Percentiles rank a stretch among this genome's conserved stretches.
Evolutionary conservation across 1,140 invertebrate species (phyloP).

Genomic region (Caenorhabditis briggsae): DNA sequence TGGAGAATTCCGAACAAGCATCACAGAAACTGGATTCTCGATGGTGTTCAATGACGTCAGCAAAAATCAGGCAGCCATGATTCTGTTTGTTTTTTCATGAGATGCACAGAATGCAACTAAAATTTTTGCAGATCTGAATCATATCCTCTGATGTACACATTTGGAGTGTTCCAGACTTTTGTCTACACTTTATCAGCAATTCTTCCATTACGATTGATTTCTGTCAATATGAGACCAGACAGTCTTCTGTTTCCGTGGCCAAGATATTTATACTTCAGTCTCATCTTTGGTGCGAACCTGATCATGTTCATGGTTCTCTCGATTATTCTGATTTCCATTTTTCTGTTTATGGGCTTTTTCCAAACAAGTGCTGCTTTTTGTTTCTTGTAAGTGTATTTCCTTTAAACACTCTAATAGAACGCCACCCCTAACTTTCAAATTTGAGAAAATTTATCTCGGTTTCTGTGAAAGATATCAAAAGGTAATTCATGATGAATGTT

Average conservation of each 20-base stretch:
- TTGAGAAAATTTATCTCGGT: no score
- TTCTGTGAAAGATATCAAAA: no score
- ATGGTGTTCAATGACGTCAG: slow-evolving; percentile 11
- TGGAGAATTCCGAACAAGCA: background rate
- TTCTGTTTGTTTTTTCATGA: background rate
- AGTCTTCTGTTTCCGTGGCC: slow-evolving; percentile 10
- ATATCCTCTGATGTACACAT: background rate
- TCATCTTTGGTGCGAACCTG: background rate
- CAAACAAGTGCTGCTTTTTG: background rate
- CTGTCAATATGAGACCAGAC: background rate
- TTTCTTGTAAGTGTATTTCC: background rate
- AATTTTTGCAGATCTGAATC: slow-evolving; percentile 33
- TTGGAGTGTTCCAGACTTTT: slow-evolving; percentile 2
- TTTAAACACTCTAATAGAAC: no score
- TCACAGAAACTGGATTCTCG: background rate
- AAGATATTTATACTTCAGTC: slow-evolving; percentile 9
- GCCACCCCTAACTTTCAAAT: no score
- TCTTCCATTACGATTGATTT: background rate
- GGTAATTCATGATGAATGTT: no score
- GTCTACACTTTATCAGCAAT: slow-evolving; percentile 1
- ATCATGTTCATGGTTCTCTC: background rate
- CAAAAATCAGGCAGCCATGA: slow-evolving; percentile 1
- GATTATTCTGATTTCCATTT: background rate
- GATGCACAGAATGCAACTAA: background rate
- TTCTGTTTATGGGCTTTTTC: background rate